Base-by-base conservation (phyloP, 64 coral and sea anemone genomes). In the Trachythela sp. region DNA sequence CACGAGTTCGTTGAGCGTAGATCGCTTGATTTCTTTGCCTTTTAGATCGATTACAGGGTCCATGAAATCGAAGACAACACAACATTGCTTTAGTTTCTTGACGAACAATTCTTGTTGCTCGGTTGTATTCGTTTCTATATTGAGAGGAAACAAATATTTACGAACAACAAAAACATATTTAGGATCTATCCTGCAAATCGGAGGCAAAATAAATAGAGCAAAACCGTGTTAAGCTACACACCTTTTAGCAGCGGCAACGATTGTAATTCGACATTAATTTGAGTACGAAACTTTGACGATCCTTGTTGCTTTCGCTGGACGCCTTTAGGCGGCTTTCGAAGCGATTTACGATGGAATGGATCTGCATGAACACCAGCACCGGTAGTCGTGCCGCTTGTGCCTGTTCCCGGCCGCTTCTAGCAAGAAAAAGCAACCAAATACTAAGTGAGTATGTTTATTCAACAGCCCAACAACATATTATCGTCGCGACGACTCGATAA, bases 51-150 rank as follows among this genome's bases (percentile, higher is more conserved):
- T 94, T 17, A 99, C 96, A 67, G 96, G 93, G 92, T 99, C 96
- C 96, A 99, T 99, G 86, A 99, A 99, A 95, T 99, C 96, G 93
- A 99, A 99, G 51, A 94, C 93, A 90, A 99, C 93, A 77, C 91
- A 91, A 86, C 96, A 99, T 70, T 99, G 96, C 85, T 99, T 94
- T 54, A 99, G 93, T 93, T 99, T 99, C 89, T 99, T 94, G 31
- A 91, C 75, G 93, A 99, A 99, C 91, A 99, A 93, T 84, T 99
- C 93, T 49, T 99, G 96, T 90, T 99, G 96, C 77, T 99, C 96
- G 87, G 90, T 91, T 36, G 96, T 94, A 91, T 94, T 75, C 75
- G 89, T 87, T 83, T 99, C 96, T 99, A 86, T 70, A 88, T 92
- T 89, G 91, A 89, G 15, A 40, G 39, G 52, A 36, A 84, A 64